These are phyloP conservation scores for Aspidapion aeneum DNA, from an alignment of 2,888 invertebrate species.

Conservation along the genomic window DNA sequence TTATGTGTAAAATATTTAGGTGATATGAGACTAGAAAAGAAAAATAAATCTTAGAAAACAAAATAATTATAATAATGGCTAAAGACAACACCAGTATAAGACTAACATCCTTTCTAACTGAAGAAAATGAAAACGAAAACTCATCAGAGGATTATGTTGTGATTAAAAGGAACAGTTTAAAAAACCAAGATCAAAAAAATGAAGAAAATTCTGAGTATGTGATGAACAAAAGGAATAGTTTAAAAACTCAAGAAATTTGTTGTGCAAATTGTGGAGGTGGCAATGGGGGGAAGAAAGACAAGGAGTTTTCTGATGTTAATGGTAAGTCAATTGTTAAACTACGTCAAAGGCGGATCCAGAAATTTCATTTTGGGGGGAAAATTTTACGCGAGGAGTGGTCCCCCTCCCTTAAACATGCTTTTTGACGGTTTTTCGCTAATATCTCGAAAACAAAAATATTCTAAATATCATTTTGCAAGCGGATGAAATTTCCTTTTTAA, in stretches of 20 bases:
- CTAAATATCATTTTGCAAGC: too few relatives aligned
- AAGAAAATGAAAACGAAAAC: slow-evolving; percentile 23
- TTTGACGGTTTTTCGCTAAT: too few relatives aligned
- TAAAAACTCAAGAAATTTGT: neutral
- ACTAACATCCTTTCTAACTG: slow-evolving; percentile 38
- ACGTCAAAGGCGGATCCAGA: too few relatives aligned
- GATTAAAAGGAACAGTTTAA: neutral
- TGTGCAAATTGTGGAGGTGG: neutral
- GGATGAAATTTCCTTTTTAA: too few relatives aligned
- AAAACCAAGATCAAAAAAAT: neutral
- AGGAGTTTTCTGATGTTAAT: neutral
- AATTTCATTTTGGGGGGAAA: too few relatives aligned
- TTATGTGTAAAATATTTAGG: too few relatives aligned
- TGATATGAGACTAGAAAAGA: too few relatives aligned
- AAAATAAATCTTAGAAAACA: too few relatives aligned
- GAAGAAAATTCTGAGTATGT: neutral
- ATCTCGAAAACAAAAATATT: too few relatives aligned
- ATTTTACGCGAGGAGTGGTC: too few relatives aligned
- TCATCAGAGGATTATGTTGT: neutral
- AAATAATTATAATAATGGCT: too few relatives aligned
- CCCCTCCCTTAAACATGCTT: too few relatives aligned
- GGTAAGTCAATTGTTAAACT: neutral
- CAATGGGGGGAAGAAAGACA: neutral
- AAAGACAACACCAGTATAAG: slow-evolving; percentile 35
- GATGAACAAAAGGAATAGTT: neutral